phyloP scores from a whole-genome alignment of 2,113 vertebrate species.

The Neodontobutis hainanensis region DNA sequence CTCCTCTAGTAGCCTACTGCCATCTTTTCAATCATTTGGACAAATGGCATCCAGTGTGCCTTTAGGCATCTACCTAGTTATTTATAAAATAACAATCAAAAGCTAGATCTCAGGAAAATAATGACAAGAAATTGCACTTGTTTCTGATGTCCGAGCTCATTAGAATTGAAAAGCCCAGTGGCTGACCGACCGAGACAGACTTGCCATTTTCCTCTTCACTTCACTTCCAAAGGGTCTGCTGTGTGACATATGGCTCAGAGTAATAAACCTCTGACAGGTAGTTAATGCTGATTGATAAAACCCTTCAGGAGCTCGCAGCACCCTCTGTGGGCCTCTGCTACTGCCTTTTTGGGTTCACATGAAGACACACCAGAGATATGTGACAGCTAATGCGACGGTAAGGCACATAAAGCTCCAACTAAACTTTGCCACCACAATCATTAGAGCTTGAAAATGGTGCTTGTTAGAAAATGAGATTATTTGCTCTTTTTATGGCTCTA shows the following conservation, averaged over 20 bases:
- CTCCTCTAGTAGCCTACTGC: no score
- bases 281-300: constrained; percentile 52
- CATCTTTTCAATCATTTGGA: no score
- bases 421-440: background rate
- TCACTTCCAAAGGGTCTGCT: constrained; percentile 28
- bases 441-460: background rate
- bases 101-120: no score
- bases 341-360: constrained; percentile 17
- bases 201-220: background rate
- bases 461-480: background rate
- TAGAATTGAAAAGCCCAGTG: background rate
- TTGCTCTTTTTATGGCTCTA: background rate
- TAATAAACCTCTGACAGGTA: constrained; percentile 48
- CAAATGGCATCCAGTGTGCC: no score
- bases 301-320: constrained; percentile 25
- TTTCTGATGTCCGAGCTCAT: background rate
- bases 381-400: constrained; percentile 2
- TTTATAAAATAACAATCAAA: no score
- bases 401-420: constrained; percentile 5
- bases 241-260: constrained; percentile 41
- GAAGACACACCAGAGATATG: constrained; percentile 4
- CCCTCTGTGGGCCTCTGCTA: constrained; percentile 19
- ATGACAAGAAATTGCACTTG: no score
- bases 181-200: background rate
- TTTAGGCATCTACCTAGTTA: no score